Evolutionary conservation across 2,888 invertebrate species (phyloP).

Genomic region (Steinernema hermaphroditum): DNA sequence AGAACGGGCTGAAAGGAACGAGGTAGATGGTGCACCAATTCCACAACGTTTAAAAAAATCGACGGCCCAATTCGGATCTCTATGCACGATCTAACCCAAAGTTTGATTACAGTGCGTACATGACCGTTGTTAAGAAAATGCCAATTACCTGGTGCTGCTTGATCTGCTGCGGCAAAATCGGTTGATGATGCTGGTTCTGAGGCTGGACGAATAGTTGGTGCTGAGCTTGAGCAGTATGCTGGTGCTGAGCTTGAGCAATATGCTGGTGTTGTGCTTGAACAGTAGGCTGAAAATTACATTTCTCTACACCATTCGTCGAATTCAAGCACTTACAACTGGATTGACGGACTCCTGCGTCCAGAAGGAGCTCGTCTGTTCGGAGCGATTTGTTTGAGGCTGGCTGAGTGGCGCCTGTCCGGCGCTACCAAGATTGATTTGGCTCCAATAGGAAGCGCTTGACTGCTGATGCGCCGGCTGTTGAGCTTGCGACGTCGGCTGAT

Average conservation of each 20-base stretch:
- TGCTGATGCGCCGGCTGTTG: not conserved
- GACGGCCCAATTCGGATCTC: not conserved
- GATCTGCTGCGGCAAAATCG: not conserved
- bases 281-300: not conserved
- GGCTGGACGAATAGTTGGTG: not conserved
- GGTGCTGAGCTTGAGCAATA: not conserved
- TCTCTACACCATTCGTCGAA: not conserved
- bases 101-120: too few species aligned
- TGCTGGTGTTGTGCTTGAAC: slow-evolving; percentile 4
- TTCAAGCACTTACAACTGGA: not conserved
- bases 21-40: not conserved
- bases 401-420: too few species aligned
- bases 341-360: not conserved
- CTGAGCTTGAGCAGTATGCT: not conserved
- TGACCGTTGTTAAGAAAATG: too few species aligned
- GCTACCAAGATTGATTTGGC: not conserved
- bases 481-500: not conserved
- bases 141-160: not conserved
- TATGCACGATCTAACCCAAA: too few species aligned
- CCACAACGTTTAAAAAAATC: not conserved
- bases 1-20: not conserved
- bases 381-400: too few species aligned
- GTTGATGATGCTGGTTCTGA: not conserved
- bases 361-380: too few species aligned
- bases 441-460: not conserved